Conservation (phyloP, 2,797 vertebrate species). For the Cyprinella venusta region DNA sequence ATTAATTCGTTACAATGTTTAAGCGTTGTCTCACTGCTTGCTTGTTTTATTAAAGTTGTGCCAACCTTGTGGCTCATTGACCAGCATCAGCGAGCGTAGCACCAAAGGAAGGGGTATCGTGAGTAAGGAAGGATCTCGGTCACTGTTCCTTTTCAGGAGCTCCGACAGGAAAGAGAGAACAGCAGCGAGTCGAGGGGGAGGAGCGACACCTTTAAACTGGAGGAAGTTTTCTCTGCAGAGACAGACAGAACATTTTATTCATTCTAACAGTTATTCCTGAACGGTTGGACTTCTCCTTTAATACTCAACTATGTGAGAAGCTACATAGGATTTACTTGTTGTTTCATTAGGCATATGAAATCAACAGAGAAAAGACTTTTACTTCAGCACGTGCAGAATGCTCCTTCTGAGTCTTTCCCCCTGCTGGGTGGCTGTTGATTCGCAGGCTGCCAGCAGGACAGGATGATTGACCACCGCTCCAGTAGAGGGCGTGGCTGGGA, state of each 20-base stretch:
- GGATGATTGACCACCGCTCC: constrained; percentile 83
- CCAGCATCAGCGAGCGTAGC: constrained; percentile 87
- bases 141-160: constrained; percentile 81
- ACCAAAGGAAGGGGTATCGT: constrained; percentile 80
- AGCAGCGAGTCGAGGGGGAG: constrained; percentile 83
- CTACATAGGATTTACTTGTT: neutral
- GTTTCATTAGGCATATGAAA: neutral
- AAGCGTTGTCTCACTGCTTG: neutral
- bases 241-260: neutral
- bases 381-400: constrained; percentile 86
- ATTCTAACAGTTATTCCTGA: neutral
- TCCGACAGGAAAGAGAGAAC: constrained; percentile 86
- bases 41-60: neutral
- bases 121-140: constrained; percentile 76
- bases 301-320: neutral
- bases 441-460: constrained; percentile 83
- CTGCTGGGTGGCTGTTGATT: constrained; percentile 67
- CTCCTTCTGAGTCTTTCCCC: constrained; percentile 79
- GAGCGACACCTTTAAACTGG: constrained; percentile 86
- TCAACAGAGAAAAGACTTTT: neutral
- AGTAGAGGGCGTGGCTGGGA: constrained; percentile 78
- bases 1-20: neutral
- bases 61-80: constrained; percentile 90
- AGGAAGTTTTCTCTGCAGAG: constrained; percentile 86
- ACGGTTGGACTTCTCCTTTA: neutral